These are phyloP conservation scores for Dendrocopos noguchii DNA, from an alignment of 2,113 vertebrate genomes.

Conservation along the genomic window DNA sequence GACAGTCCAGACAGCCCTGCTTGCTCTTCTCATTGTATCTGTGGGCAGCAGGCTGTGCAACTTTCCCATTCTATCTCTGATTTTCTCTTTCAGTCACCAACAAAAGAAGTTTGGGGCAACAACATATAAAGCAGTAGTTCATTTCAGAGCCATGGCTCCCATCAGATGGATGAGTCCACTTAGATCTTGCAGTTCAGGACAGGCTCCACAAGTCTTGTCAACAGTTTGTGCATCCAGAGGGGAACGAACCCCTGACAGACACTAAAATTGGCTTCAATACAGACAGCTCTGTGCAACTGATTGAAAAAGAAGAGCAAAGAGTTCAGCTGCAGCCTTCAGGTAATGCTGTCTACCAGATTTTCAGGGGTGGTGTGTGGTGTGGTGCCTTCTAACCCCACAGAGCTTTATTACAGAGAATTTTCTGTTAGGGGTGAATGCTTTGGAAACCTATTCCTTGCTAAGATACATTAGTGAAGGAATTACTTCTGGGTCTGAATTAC, in stretches of 20 bases:
- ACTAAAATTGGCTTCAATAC: not conserved
- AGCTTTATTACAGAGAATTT: not conserved
- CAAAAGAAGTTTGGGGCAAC: not conserved
- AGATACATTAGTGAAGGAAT: not conserved
- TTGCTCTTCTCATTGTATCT: not conserved
- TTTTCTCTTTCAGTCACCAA: not conserved
- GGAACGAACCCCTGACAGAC: not conserved
- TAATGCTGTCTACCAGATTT: not conserved
- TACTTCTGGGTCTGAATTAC: not conserved
- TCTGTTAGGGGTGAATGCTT: not conserved
- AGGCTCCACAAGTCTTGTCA: not conserved
- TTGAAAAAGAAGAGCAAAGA: not conserved
- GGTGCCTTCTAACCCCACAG: not conserved
- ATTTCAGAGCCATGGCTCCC: not conserved
- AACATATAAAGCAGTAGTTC: not conserved
- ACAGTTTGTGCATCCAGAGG: not conserved
- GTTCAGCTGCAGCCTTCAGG: not conserved
- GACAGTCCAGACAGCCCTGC: not conserved
- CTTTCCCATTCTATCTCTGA: not conserved
- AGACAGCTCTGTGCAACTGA: not conserved
- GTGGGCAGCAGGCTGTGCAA: not conserved
- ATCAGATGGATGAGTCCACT: not conserved
- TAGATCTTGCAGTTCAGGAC: not conserved
- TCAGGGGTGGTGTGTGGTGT: not conserved
- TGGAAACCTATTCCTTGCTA: not conserved